phyloP scores from a whole-genome alignment of 1,140 invertebrate species.

The Notospermus geniculatus region DNA sequence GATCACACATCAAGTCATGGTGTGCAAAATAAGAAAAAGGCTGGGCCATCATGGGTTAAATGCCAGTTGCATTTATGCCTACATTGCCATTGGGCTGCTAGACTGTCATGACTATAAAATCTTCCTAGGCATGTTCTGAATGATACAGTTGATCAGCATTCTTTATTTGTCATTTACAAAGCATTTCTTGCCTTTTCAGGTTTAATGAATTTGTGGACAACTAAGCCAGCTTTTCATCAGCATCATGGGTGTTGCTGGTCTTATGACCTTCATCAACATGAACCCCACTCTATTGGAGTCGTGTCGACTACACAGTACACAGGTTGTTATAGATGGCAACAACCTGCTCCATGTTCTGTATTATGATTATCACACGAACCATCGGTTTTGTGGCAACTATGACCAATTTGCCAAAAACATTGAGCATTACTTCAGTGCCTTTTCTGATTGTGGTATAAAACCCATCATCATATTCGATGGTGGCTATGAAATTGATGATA shows the following conservation, averaged over 20 bases:
- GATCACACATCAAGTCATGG: too few relatives aligned
- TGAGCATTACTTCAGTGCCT: conserved; percentile 68
- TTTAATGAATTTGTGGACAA: too few relatives aligned
- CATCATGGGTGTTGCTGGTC: conserved; percentile 70
- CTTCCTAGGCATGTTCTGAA: too few relatives aligned
- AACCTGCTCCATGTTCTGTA: conserved; percentile 75
- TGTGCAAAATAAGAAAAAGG: too few relatives aligned
- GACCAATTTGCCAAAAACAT: conserved; percentile 68
- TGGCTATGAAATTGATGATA: conserved; percentile 65
- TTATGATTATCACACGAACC: conserved; percentile 63
- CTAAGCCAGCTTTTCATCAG: too few relatives aligned
- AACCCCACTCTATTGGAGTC: conserved; percentile 66
- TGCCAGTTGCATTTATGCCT: too few relatives aligned
- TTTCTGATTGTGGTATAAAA: conserved; percentile 71
- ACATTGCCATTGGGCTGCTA: too few relatives aligned
- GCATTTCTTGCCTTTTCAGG: too few relatives aligned
- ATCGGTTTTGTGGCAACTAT: conserved; percentile 83
- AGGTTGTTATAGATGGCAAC: conserved; percentile 79
- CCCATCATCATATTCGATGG: conserved; percentile 82
- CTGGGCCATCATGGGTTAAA: too few relatives aligned
- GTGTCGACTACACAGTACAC: conserved; percentile 67
- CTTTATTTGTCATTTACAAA: too few relatives aligned
- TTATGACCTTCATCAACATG: conserved; percentile 74
- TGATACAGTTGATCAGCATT: too few relatives aligned
- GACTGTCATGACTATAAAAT: too few relatives aligned